phyloP scores from a whole-genome alignment of 2,797 vertebrate genomes.

The Xenentodon cancila region DNA sequence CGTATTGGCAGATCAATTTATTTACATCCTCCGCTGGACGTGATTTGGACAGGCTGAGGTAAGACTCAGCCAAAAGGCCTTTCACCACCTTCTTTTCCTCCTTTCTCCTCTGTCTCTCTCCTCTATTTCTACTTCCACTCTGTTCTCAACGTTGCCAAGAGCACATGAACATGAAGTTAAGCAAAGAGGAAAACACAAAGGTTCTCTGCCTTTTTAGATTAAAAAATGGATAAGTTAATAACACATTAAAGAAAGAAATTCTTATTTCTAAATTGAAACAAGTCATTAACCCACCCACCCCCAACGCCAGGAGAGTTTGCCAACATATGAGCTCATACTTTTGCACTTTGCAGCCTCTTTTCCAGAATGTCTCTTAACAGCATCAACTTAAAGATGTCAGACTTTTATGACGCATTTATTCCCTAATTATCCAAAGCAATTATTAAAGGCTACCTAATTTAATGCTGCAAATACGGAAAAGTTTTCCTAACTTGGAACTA shows the following conservation, averaged over 20 bases:
- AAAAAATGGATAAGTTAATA: slow-evolving; percentile 70
- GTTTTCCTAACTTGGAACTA: not conserved
- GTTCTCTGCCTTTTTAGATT: slow-evolving; percentile 58
- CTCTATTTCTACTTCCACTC: slow-evolving; percentile 34
- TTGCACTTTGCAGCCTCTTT: slow-evolving; percentile 52
- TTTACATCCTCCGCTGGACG: slow-evolving; percentile 78
- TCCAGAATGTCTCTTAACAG: slow-evolving; percentile 77
- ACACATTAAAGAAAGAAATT: slow-evolving; percentile 72
- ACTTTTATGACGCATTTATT: slow-evolving; percentile 70
- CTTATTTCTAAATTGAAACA: slow-evolving; percentile 76
- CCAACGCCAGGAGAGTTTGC: slow-evolving; percentile 39
- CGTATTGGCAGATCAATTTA: slow-evolving; percentile 71
- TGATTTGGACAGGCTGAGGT: slow-evolving; percentile 59
- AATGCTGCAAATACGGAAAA: not conserved
- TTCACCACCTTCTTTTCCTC: slow-evolving; percentile 20
- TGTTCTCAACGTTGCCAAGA: slow-evolving; percentile 46
- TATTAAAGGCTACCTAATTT: slow-evolving; percentile 65
- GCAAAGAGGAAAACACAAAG: slow-evolving; percentile 62
- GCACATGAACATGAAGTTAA: slow-evolving; percentile 67
- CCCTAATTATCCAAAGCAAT: slow-evolving; percentile 71
- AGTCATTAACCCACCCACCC: slow-evolving; percentile 49
- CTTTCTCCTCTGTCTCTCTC: not conserved
- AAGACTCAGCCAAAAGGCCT: slow-evolving; percentile 55
- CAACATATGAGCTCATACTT: slow-evolving; percentile 75
- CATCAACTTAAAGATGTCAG: slow-evolving; percentile 70